Conservation (phyloP, 2,113 vertebrate genomes). For the Solea solea region DNA sequence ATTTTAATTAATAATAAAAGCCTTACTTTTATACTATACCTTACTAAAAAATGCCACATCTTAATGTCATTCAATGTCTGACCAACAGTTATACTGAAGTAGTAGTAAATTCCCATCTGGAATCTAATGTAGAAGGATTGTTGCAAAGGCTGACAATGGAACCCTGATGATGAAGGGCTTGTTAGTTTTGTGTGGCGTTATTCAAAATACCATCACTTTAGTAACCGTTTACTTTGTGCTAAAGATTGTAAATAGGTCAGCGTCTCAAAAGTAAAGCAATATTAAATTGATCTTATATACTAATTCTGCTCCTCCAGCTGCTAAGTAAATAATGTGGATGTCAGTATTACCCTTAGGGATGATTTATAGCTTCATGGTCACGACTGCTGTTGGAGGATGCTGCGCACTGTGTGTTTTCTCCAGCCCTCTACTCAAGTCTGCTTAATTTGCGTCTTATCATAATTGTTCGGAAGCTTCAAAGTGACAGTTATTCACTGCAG, state of each 20-base stretch:
- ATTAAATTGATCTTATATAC: not conserved
- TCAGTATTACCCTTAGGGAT: not conserved
- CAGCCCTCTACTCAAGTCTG: conserved; percentile 13
- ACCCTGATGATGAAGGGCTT: not conserved
- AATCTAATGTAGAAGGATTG: not conserved
- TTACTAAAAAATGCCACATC: too few species aligned
- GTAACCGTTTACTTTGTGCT: not conserved
- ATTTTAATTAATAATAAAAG: not conserved
- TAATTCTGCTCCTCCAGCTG: not conserved
- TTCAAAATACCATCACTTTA: too few species aligned
- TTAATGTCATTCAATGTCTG: too few species aligned
- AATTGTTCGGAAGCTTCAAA: conserved; percentile 30
- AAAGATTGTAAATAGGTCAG: not conserved
- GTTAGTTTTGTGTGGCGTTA: not conserved
- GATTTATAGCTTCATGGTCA: not conserved
- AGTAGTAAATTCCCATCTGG: too few species aligned
- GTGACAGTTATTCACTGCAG: conserved; percentile 68
- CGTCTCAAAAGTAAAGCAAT: not conserved
- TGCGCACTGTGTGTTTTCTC: conserved; percentile 3
- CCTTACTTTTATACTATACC: too few species aligned
- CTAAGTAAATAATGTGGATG: not conserved
- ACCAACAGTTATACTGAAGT: too few species aligned
- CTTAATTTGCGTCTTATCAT: conserved; percentile 44
- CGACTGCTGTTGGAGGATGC: conserved; percentile 17
- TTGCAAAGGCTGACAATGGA: not conserved